These are phyloP conservation scores for Octopus bimaculoides DNA, from an alignment of 1,140 invertebrate species.

Conservation along the genomic window DNA sequence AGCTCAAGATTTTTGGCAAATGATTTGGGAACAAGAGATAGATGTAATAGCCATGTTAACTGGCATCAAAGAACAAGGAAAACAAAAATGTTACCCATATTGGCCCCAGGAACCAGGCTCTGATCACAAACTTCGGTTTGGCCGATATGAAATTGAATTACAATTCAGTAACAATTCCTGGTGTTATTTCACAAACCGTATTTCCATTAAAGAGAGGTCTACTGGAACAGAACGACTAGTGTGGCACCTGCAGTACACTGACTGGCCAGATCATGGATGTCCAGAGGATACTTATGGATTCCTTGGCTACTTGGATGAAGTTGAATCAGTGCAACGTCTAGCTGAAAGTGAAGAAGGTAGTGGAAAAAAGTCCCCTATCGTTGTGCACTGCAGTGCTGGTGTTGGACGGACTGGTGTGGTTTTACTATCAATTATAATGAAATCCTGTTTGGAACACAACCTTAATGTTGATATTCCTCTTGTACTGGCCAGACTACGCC, in stretches of 20 bases:
- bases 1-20: constrained; percentile 90
- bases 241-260: constrained; percentile 79
- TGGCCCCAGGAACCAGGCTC: constrained; percentile 75
- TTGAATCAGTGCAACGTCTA: constrained; percentile 77
- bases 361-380: constrained; percentile 78
- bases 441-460: constrained; percentile 83
- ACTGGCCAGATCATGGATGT: constrained; percentile 72
- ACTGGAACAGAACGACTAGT: constrained; percentile 62
- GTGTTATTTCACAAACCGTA: constrained; percentile 57
- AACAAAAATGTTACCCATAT: constrained; percentile 80
- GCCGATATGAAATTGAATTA: constrained; percentile 66
- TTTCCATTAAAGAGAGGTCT: constrained; percentile 49
- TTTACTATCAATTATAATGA: constrained; percentile 89
- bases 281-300: constrained; percentile 68
- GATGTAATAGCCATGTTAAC: constrained; percentile 92
- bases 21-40: constrained; percentile 81
- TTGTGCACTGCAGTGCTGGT: constrained; percentile 94
- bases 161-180: constrained; percentile 56
- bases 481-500: constrained; percentile 72
- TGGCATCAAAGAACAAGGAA: constrained; percentile 72
- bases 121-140: constrained; percentile 59
- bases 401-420: constrained; percentile 92
- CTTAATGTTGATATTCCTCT: constrained; percentile 69
- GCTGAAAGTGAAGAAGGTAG: constrained; percentile 61
- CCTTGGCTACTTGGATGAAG: constrained; percentile 77